Evolutionary conservation across 1,140 invertebrate species (phyloP), one percentile per base, ranked within the genome.

Genomic region (Cotesia typhae): DNA sequence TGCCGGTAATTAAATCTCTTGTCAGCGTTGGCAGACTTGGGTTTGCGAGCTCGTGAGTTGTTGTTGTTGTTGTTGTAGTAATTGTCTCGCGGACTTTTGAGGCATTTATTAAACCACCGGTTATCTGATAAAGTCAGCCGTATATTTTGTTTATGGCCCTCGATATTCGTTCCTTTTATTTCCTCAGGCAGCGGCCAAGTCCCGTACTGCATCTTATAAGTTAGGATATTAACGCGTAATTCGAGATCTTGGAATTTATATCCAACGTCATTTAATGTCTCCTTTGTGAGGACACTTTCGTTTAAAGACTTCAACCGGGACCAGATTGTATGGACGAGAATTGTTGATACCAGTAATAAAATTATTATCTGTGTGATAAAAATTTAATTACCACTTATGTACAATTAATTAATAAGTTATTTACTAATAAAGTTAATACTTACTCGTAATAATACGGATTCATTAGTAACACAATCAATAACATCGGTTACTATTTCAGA

Each of bases 171-270:
- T 37, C 76, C 77, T 20, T 67, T 65, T 63, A 83, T 72, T 67
- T 80, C 74, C 53, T 79, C 66, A 37, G 76, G 73, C 12, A 79
- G 52, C 1, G 82, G 80, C 84, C 82, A 85, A 4, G 73, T 77
- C 4, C 82, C 84, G 38, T 85, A 84, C 60, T 83, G 83, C 59
- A 81, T 76, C 77, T 84, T 84, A 37, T 85, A 85, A 0, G 80
- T 82, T 12, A 85, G 28, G 41, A 85, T 77, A 66, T 84, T 83
- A 4, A 84, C 73, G 69, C 81, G 82, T 14, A 84, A 71, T 70
- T 84, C 83, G 0, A 85, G 73, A 65, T 83, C 80, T 28, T 82
- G 77, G 38, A 85, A 37, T 64, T 84, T 82, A 41, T 74, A 78
- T 47, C 72, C 75, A 6, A 84, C 69, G 67, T 74, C 73, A 17